These are phyloP conservation scores for Luffia ferchaultella DNA, from an alignment of 2,888 invertebrate species.

Conservation along the genomic window DNA sequence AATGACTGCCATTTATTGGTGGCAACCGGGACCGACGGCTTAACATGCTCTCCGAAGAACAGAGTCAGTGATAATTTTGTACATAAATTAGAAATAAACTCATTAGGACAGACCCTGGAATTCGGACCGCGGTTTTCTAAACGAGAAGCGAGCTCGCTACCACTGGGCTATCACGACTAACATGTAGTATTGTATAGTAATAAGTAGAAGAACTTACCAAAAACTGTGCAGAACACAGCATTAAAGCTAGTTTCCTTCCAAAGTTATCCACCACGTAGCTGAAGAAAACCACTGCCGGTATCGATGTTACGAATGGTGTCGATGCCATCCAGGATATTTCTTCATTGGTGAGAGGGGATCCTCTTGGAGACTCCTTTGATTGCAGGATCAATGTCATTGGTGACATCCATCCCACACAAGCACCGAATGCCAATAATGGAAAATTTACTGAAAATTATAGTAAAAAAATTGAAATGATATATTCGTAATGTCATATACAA, in stretches of 20 bases:
- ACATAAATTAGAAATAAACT: too few species aligned
- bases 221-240: constrained; percentile 13
- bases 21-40: too few species aligned
- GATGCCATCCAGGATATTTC: constrained; percentile 51
- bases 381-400: constrained; percentile 55
- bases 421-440: constrained; percentile 56
- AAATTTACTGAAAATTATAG: constrained; percentile 57
- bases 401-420: constrained; percentile 61
- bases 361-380: constrained; percentile 40
- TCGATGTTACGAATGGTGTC: constrained; percentile 30
- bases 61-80: too few species aligned
- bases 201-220: constrained; percentile 16
- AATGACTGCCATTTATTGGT: too few species aligned
- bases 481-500: too few species aligned
- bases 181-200: too few species aligned
- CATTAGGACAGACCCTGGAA: too few species aligned
- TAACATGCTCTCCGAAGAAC: too few species aligned
- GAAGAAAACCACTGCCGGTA: constrained; percentile 28
- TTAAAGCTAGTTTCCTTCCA: constrained; percentile 34
- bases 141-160: too few species aligned
- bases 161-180: too few species aligned
- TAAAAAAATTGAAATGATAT: too few species aligned
- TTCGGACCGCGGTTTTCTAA: too few species aligned
- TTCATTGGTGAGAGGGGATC: constrained; percentile 29
- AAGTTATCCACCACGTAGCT: constrained; percentile 32